Base-by-base conservation (phyloP, 2,113 vertebrate genomes). In the Edolisoma coerulescens region DNA sequence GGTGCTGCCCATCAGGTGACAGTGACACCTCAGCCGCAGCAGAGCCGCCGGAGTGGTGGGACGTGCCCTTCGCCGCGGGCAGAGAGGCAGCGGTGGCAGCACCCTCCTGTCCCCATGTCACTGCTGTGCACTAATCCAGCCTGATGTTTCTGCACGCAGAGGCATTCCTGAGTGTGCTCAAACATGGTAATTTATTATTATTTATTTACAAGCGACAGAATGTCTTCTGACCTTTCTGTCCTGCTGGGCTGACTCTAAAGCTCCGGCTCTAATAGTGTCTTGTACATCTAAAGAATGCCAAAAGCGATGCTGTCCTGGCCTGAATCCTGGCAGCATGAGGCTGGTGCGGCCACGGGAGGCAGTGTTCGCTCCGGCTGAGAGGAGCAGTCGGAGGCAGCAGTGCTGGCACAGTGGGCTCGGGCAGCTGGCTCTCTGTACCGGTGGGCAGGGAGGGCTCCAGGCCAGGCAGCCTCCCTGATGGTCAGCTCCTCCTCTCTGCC, bases 201-300 rank as follows among this genome's bases (percentile, higher is more conserved):
- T 97, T 97, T 97, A 96, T 97, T 97, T 96, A 97, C 76, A 95
- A 92, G 95, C 13, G 37, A 92, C 95, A 95, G 94, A 80, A 95
- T 77, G 90, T 96, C 96, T 96, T 95, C 86, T 97, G 97, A 96
- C 97, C 96, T 97, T 94, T 79, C 9, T 45, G 80, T 96, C 80
- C 92, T 49, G 3, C 56, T 20, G 78, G 88, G 68, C 83, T 14
- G 11, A 42, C 76, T 93, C 60, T 11, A 16, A 59, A 94, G 86
- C 94, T 5, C 6, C 0, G 8, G 71, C 78, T 93, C 64, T 89
- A 71, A 78, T 20, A 67, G 70, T 28, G 20, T 78, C 81, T 87
- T 70, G 84, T 50, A 49, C 88, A 60, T 81, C 44, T 33, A 22
- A 84, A 64, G 97, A 92, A 96, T 91, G 80, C 87, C 52, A n/a